These are phyloP conservation scores for Onychomys torridus DNA, from an alignment of 2,797 vertebrate genomes.

Conservation along the genomic window DNA sequence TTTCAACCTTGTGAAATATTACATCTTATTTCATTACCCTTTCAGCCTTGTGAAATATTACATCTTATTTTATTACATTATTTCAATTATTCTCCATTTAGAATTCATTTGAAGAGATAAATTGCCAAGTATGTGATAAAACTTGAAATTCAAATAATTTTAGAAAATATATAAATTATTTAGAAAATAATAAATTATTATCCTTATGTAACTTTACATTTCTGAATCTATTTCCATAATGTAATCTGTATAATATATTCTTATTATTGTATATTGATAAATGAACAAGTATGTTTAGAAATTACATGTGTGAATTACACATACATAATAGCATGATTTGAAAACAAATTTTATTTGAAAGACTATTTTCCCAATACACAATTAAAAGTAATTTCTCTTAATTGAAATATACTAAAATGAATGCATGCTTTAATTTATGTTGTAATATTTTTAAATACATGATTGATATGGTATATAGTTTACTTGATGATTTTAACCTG, in stretches of 20 bases:
- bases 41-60: slow-evolving; percentile 60
- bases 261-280: neutral
- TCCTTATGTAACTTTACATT: slow-evolving; percentile 13
- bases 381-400: neutral
- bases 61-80: slow-evolving; percentile 49
- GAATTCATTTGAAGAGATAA: slow-evolving; percentile 61
- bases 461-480: neutral
- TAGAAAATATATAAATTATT: too few relatives aligned
- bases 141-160: slow-evolving; percentile 55
- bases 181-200: slow-evolving; percentile 58
- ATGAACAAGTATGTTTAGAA: neutral
- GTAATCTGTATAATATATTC: neutral
- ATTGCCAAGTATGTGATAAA: slow-evolving; percentile 64
- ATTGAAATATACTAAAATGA: neutral
- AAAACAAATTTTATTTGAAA: neutral
- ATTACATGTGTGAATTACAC: neutral
- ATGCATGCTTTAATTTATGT: neutral
- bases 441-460: neutral
- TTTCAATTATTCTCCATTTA: slow-evolving; percentile 55
- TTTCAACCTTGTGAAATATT: slow-evolving; percentile 60
- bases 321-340: neutral
- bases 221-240: neutral
- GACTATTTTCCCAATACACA: slow-evolving; percentile 5
- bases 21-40: slow-evolving; percentile 65
- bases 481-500: neutral